These are phyloP conservation scores for Agrypnia vestita DNA, from an alignment of 1,140 invertebrate species.

Conservation along the genomic window DNA sequence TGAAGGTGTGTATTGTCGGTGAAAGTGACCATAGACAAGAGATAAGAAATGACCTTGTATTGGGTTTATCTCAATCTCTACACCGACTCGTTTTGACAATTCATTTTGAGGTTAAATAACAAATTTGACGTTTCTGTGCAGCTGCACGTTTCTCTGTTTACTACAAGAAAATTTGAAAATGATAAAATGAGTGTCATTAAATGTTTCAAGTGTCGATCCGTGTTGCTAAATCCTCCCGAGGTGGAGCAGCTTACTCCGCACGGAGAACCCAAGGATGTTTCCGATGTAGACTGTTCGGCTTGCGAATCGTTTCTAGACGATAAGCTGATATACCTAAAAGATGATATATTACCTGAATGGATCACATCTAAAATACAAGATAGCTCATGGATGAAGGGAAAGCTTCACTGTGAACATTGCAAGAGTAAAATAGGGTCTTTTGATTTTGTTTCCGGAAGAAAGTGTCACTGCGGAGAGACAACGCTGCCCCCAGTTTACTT, in stretches of 20 bases:
- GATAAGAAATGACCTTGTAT: too few species aligned
- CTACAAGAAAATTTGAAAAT: too few species aligned
- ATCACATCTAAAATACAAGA: conserved; percentile 67
- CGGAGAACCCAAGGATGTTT: conserved; percentile 50
- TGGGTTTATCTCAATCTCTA: too few species aligned
- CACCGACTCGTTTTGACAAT: too few species aligned
- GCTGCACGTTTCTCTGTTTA: too few species aligned
- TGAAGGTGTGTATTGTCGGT: too few species aligned
- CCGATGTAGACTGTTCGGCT: conserved; percentile 61
- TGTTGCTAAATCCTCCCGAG: conserved; percentile 63
- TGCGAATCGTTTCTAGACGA: conserved; percentile 59
- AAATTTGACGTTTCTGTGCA: too few species aligned
- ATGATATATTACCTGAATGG: conserved; percentile 70
- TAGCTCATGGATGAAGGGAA: conserved; percentile 76
- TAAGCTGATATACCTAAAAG: conserved; percentile 66
- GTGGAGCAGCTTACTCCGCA: conserved; percentile 57
- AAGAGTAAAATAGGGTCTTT: conserved; percentile 75
- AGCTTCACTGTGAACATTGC: conserved; percentile 76
- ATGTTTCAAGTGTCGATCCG: conserved; percentile 67
- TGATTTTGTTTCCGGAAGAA: conserved; percentile 76
- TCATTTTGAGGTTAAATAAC: too few species aligned
- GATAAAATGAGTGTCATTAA: conserved; percentile 45
- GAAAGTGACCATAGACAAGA: too few species aligned
- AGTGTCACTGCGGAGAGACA: conserved; percentile 73
- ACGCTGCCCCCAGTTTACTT: conserved; percentile 74